Percentiles rank a stretch among this genome's conserved stretches.
Evolutionary conservation across 1,140 invertebrate genomes (phyloP).

Genomic region (Andrena cerasifolii): DNA sequence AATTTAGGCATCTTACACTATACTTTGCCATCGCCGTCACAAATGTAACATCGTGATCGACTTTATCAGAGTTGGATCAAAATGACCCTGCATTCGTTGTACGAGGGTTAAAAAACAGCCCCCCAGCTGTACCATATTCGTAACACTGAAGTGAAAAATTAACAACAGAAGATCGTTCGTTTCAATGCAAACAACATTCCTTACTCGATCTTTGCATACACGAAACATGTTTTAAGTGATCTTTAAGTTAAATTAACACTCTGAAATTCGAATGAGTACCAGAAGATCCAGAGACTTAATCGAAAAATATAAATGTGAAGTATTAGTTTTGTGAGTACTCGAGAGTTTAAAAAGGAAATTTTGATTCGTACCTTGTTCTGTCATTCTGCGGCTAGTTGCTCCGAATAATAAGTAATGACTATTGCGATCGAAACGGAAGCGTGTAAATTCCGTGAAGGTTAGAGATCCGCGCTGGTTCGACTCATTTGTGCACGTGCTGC

Average conservation of each 20-base stretch:
- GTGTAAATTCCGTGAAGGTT: slow-evolving; percentile 35
- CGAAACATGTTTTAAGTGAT: slow-evolving; percentile 1
- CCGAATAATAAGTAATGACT: neutral
- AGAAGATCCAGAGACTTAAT: neutral
- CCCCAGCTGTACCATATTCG: no score
- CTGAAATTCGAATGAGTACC: neutral
- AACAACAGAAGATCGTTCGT: neutral
- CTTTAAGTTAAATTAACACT: neutral
- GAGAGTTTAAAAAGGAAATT: neutral
- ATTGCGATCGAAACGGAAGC: neutral
- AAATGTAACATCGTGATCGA: no score
- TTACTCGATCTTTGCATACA: neutral
- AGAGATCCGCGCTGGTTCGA: neutral
- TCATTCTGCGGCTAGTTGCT: slow-evolving; percentile 28
- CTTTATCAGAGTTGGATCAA: no score
- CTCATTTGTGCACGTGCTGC: slow-evolving; percentile 32
- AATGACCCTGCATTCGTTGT: no score
- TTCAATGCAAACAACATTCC: neutral
- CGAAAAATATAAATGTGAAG: neutral
- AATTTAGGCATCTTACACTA: no score
- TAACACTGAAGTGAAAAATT: neutral
- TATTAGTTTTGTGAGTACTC: neutral
- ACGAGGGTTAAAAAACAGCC: no score
- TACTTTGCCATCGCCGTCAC: no score
- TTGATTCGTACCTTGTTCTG: slow-evolving; percentile 38